Percentiles rank a stretch among this genome's conserved stretches.
Conservation (phyloP, 2,888 invertebrate genomes). For the Hypomecis atomaria region DNA sequence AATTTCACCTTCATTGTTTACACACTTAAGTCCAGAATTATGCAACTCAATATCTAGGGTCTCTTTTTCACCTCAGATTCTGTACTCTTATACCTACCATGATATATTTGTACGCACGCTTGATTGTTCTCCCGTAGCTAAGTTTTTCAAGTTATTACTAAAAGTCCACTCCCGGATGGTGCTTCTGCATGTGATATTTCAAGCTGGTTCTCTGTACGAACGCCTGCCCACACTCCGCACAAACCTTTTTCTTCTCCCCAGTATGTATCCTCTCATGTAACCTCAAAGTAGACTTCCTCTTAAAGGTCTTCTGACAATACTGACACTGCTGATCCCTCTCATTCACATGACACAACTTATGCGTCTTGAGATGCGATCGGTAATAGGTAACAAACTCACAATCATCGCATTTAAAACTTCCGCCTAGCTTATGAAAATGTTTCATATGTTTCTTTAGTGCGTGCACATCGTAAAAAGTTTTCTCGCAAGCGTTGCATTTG, state of each 20-base stretch:
- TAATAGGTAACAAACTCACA: slow-evolving; percentile 8
- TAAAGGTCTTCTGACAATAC: slow-evolving; percentile 18
- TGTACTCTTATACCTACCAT: too few relatives aligned
- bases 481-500: slow-evolving; percentile 20
- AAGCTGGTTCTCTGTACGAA: slow-evolving; percentile 50
- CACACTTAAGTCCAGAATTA: too few relatives aligned
- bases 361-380: slow-evolving; percentile 1
- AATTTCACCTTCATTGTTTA: too few relatives aligned
- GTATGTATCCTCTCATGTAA: slow-evolving; percentile 23
- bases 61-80: too few relatives aligned
- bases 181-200: slow-evolving; percentile 49
- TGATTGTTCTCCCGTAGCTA: too few relatives aligned
- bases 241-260: slow-evolving; percentile 39
- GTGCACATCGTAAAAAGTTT: background rate
- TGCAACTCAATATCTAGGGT: too few relatives aligned
- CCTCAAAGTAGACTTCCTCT: background rate
- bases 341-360: slow-evolving; percentile 14
- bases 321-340: slow-evolving; percentile 22
- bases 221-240: slow-evolving; percentile 42
- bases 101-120: too few relatives aligned
- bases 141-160: too few relatives aligned
- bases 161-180: slow-evolving; percentile 13
- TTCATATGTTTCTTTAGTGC: background rate
- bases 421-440: slow-evolving; percentile 12
- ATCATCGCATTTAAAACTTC: background rate